Percentiles rank a stretch among this genome's conserved stretches.
These are phyloP conservation scores for Heteronetta atricapilla DNA, from an alignment of 2,113 vertebrate species.

Conservation along the genomic window DNA sequence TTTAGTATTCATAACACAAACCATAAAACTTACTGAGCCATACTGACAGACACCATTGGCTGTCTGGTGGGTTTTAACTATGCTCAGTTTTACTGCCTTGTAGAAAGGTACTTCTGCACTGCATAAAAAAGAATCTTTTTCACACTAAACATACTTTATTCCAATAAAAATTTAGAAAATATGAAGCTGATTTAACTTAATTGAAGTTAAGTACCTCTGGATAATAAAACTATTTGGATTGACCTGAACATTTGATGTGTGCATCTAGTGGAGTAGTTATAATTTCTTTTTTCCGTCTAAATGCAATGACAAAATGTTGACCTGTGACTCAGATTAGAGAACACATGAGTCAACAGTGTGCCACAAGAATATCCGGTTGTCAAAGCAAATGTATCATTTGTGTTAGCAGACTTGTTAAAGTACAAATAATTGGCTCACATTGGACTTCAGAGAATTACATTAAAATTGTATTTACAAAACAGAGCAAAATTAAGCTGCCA, in stretches of 20 bases:
- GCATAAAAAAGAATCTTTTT: background rate
- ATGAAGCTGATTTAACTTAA: background rate
- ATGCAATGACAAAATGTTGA: background rate
- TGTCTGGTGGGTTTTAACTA: slow-evolving; percentile 3
- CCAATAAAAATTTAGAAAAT: slow-evolving; percentile 13
- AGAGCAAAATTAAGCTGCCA: background rate
- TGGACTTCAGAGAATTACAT: background rate
- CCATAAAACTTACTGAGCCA: slow-evolving; percentile 7
- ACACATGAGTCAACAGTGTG: background rate
- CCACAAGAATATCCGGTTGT: slow-evolving; percentile 30
- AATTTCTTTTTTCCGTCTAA: background rate
- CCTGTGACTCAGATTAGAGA: background rate
- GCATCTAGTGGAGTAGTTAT: background rate
- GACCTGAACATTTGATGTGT: background rate
- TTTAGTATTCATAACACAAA: background rate
- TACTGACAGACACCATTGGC: background rate
- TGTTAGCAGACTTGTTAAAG: slow-evolving; percentile 16
- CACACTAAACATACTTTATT: slow-evolving; percentile 1
- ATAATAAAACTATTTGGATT: background rate
- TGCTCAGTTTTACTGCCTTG: slow-evolving; percentile 38
- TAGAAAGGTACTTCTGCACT: slow-evolving; percentile 8
- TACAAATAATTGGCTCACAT: slow-evolving; percentile 15
- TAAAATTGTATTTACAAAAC: slow-evolving; percentile 11
- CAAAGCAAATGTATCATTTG: slow-evolving; percentile 41
- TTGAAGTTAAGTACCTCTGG: background rate